Conservation (phyloP, 2,888 invertebrate species). For the Dicranocentrus wangi region DNA sequence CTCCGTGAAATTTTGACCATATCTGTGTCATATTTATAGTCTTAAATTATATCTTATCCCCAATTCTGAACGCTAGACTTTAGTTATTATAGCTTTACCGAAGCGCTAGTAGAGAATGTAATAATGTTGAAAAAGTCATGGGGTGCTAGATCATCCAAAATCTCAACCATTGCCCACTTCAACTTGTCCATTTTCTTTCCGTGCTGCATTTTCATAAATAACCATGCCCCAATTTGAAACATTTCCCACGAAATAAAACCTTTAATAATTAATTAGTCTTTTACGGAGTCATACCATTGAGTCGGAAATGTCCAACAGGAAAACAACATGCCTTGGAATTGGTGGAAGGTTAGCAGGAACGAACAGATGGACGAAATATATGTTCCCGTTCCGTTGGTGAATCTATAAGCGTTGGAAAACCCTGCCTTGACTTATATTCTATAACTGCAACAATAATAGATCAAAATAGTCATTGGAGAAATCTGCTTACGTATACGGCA, state of each 20-base stretch:
- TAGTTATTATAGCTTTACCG: too few species aligned
- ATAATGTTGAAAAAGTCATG: constrained; percentile 82
- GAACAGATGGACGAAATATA: constrained; percentile 75
- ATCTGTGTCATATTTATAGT: constrained; percentile 14
- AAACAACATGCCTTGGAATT: constrained; percentile 75
- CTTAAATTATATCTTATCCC: too few species aligned
- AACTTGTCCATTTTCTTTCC: constrained; percentile 81
- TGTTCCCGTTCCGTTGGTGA: constrained; percentile 23
- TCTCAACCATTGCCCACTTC: constrained; percentile 81
- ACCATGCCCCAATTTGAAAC: too few species aligned
- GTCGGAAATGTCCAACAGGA: constrained; percentile 76
- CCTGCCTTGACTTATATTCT: too few species aligned
- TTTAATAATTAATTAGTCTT: too few species aligned
- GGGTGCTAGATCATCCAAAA: constrained; percentile 79
- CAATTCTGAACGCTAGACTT: too few species aligned
- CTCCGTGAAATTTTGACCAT: constrained; percentile 47
- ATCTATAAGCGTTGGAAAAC: too few species aligned
- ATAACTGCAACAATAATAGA: too few species aligned
- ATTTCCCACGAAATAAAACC: too few species aligned
- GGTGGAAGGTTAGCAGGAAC: constrained; percentile 73
- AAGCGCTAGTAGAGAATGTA: constrained; percentile 77
- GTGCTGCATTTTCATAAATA: constrained; percentile 70
- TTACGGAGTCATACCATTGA: constrained; percentile 75
- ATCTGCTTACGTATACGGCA: constrained; percentile 50
- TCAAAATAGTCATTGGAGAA: too few species aligned